A percentile compares a stretch with the other conserved stretches of the same genome.
These are phyloP conservation scores for Halocynthia aurantium DNA, from an alignment of 23 tunicate genomes.

Conservation along the genomic window DNA sequence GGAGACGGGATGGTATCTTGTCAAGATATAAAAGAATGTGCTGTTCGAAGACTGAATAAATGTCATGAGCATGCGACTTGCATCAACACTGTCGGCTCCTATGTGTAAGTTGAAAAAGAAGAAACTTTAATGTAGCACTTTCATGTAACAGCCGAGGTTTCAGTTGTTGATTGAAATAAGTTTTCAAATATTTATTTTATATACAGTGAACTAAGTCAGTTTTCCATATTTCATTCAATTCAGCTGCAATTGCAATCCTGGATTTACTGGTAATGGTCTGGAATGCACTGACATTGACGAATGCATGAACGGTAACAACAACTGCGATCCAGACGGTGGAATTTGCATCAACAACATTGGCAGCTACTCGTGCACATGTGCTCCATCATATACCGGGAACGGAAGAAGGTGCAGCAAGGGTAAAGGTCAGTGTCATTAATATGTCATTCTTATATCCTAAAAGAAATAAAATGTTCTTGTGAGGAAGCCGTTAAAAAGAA, in stretches of 20 bases:
- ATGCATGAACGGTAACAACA: constrained; percentile 6
- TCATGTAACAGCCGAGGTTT: neutral
- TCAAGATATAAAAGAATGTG: constrained; percentile 41
- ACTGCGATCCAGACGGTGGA: constrained; percentile 5
- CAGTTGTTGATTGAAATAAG: neutral
- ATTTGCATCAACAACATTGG: constrained; percentile 24
- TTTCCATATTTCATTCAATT: no score
- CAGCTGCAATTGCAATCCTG: constrained; percentile 15
- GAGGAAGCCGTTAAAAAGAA: no score
- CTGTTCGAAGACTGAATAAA: constrained; percentile 3
- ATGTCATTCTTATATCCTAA: no score
- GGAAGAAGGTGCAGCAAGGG: constrained; percentile 4
- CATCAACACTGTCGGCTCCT: constrained; percentile 51
- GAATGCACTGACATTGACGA: constrained; percentile 16
- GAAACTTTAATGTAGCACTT: no score
- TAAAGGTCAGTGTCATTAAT: no score
- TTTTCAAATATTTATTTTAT: neutral
- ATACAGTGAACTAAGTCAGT: no score
- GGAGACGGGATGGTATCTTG: constrained; percentile 44
- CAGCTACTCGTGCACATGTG: constrained; percentile 1
- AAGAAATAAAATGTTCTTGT: no score
- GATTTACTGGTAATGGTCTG: constrained; percentile 9
- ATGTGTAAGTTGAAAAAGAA: constrained; percentile 13
- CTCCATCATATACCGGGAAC: constrained; percentile 6
- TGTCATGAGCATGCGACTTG: constrained; percentile 52